A percentile compares a stretch with the other conserved stretches of the same genome.
These are phyloP conservation scores for Uromys caudimaculatus DNA, from an alignment of 2,797 vertebrate species.

Conservation along the genomic window DNA sequence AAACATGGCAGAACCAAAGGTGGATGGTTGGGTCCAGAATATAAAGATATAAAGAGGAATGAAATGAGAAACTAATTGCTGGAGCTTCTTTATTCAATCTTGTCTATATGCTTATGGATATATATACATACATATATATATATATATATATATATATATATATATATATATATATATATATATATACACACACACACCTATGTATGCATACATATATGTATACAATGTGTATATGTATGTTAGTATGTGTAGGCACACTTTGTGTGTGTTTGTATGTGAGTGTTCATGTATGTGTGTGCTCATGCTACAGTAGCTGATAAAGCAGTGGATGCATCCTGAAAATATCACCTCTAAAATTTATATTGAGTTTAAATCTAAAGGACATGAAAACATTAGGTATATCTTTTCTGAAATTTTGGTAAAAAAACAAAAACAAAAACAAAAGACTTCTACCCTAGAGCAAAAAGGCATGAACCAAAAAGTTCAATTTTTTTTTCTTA, in stretches of 20 bases:
- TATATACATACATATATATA: too few species aligned
- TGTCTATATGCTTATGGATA: not conserved
- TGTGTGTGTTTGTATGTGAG: not conserved
- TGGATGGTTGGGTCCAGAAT: too few species aligned
- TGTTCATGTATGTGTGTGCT: not conserved
- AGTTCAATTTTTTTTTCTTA: not conserved
- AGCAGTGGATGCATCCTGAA: not conserved
- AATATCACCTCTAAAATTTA: not conserved
- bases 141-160: too few species aligned
- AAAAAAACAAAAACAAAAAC: not conserved
- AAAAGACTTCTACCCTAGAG: not conserved
- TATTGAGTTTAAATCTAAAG: not conserved
- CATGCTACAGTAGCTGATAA: not conserved
- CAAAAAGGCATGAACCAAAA: not conserved
- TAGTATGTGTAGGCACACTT: not conserved
- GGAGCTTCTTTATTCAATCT: not conserved
- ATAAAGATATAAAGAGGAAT: not conserved
- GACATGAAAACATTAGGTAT: not conserved
- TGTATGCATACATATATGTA: too few species aligned
- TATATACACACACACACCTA: too few species aligned
- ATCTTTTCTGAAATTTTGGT: not conserved
- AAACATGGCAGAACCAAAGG: not conserved
- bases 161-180: too few species aligned
- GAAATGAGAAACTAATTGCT: not conserved
- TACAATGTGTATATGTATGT: not conserved